These are phyloP conservation scores for Solea senegalensis DNA, from an alignment of 2,113 vertebrate species.

Conservation along the genomic window DNA sequence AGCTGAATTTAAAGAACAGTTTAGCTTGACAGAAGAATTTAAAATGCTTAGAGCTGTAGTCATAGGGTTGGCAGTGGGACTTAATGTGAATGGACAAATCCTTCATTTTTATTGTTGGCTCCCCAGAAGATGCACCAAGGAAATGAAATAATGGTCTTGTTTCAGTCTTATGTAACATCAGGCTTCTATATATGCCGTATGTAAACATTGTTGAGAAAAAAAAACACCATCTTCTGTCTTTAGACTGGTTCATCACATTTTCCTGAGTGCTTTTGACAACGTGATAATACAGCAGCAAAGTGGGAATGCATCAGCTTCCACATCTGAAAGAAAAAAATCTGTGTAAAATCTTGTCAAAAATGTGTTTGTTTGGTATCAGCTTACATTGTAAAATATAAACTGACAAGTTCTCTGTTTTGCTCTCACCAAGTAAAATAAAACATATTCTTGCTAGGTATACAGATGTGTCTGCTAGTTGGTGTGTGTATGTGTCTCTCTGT, in stretches of 20 bases:
- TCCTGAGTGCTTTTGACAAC: constrained; percentile 27
- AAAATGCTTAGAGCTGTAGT: constrained; percentile 43
- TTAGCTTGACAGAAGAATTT: constrained; percentile 58
- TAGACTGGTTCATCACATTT: constrained; percentile 23
- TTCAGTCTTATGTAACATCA: constrained; percentile 13
- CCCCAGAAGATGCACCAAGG: constrained; percentile 22
- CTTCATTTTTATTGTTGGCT: constrained; percentile 25
- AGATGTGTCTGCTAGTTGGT: too few relatives aligned
- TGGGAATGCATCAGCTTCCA: constrained; percentile 1
- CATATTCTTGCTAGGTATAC: not conserved
- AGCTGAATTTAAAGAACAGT: constrained; percentile 78
- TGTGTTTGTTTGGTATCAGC: constrained; percentile 16
- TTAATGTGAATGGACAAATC: constrained; percentile 47
- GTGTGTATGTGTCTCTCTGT: too few relatives aligned
- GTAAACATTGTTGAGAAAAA: constrained; percentile 28
- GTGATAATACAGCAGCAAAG: constrained; percentile 32
- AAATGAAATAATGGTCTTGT: constrained; percentile 35
- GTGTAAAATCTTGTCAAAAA: constrained; percentile 5
- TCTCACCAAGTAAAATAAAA: not conserved
- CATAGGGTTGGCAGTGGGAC: constrained; percentile 6
- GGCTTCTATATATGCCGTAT: not conserved
- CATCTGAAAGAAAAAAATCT: constrained; percentile 18
- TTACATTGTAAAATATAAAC: constrained; percentile 5
- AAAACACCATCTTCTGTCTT: not conserved
- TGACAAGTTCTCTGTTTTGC: not conserved